These are phyloP conservation scores for Sylvia borin DNA, from an alignment of 2,797 vertebrate genomes.

Conservation along the genomic window DNA sequence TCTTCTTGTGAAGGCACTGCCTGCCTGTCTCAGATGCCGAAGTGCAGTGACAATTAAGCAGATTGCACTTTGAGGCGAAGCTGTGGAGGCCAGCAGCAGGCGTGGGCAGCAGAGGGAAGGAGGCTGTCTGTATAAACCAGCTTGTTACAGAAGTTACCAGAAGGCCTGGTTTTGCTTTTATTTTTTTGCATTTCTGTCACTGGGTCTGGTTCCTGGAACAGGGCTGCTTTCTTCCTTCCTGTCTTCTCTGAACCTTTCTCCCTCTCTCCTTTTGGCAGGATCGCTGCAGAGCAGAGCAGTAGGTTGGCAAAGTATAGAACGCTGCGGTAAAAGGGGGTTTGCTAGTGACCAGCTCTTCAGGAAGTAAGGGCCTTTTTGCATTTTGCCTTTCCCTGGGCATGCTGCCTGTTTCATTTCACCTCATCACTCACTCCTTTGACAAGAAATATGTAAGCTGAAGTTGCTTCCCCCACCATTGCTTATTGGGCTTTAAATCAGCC, in stretches of 20 bases:
- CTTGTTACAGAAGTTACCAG: constrained; percentile 34
- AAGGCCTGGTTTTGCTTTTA: constrained; percentile 67
- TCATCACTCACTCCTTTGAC: not conserved
- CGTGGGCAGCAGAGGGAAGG: not conserved
- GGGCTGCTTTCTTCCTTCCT: constrained; percentile 68
- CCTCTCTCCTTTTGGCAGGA: constrained; percentile 91
- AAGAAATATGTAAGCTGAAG: constrained; percentile 2
- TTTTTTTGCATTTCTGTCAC: constrained; percentile 39
- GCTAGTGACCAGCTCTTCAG: constrained; percentile 83
- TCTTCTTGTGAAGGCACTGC: not conserved
- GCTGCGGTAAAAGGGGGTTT: constrained; percentile 89
- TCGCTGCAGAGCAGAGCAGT: constrained; percentile 99
- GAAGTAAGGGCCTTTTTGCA: constrained; percentile 87
- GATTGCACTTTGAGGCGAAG: constrained; percentile 12
- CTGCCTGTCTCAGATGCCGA: not conserved
- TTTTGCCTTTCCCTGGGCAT: constrained; percentile 72
- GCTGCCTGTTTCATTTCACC: constrained; percentile 72
- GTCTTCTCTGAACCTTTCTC: constrained; percentile 73
- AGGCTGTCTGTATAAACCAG: not conserved
- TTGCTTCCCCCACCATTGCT: not conserved
- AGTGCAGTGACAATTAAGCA: constrained; percentile 44
- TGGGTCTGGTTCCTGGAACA: constrained; percentile 46
- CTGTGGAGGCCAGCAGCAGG: not conserved
- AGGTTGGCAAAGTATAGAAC: constrained; percentile 99
- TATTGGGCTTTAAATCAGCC: constrained; percentile 15